Base-by-base conservation (phyloP, 2,113 vertebrate genomes). In the Pomatostomus ruficeps region DNA sequence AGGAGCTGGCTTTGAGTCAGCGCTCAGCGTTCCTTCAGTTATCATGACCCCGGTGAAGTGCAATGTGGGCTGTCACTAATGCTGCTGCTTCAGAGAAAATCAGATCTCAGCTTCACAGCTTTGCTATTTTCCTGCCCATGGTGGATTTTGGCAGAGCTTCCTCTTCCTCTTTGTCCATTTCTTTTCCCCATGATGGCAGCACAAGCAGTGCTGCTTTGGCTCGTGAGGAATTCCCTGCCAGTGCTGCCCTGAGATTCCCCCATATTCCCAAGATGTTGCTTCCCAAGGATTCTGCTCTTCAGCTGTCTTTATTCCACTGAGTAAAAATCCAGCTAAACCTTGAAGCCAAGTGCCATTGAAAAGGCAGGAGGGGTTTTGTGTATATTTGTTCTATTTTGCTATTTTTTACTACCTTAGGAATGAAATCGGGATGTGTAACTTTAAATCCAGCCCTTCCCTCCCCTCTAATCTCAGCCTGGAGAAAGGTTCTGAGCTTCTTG, bases 121-220 rank as follows among this genome's bases (percentile, higher is more conserved):
- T 81, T 91, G 88, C 82, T 88, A 2, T 90, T 88, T 85, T 85
- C 52, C 95, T 95, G 85, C 84, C 71, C 4, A 5, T 14, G n/a
- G 88, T 85, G 73, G 65, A 58, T 91, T 91, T 76, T 33, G 7
- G 86, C 63, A 73, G 54, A 83, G 42, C 24, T 17, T 86, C 65
- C 46, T 67, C 1, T 17, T 66, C 61, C 42, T 87, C 38, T 85
- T 57, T 40, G 84, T 75, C 88, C 85, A 31, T 81, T 91, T 52
- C 46, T 78, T 35, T 59, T 31, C 57, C 57, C 36, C 52, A 5
- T 1, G 2, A 19, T 1, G 3, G 78, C 57, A 66, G 35, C 70
- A 45, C 29, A 36, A 28, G 63, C 58, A 28, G 26, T 1, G 2
- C 54, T 24, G 48, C 5, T 13, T 65, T 61, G 71, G 42, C 59